Percentiles rank a stretch among this genome's conserved stretches.
These are phyloP conservation scores for Bhutanitis thaidina DNA, from an alignment of 2,888 invertebrate genomes.

Conservation along the genomic window DNA sequence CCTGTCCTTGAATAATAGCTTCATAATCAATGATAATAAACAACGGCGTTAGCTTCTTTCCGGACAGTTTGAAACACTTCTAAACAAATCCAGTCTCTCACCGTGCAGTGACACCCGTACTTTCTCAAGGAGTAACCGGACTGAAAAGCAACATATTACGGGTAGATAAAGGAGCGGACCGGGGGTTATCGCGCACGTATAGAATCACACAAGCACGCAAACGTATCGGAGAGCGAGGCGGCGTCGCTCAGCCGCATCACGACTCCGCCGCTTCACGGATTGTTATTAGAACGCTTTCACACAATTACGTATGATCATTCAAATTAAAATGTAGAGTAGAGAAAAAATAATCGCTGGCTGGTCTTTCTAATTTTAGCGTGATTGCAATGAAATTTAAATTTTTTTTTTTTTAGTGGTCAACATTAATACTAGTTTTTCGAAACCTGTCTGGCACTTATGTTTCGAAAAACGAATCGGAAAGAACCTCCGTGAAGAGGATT, in stretches of 20 bases:
- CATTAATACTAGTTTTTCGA: no score
- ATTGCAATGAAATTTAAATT: no score
- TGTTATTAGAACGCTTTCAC: constrained; percentile 6
- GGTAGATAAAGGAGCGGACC: constrained; percentile 12
- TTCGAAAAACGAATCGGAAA: no score
- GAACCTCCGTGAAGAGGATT: no score
- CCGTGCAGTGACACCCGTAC: constrained; percentile 1
- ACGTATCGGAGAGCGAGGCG: constrained; percentile 3
- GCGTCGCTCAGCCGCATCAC: constrained; percentile 16
- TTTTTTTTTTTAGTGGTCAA: no score
- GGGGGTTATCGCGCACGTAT: constrained; percentile 16
- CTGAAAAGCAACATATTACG: constrained; percentile 17
- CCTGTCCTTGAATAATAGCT: no score
- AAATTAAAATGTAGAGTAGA: no score
- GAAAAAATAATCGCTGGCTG: no score
- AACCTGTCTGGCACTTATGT: no score
- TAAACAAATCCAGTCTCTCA: background rate
- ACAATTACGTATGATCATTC: background rate
- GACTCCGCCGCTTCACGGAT: constrained; percentile 11
- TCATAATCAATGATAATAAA: no score
- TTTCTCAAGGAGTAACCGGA: constrained; percentile 6
- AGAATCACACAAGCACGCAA: constrained; percentile 16
- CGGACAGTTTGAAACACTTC: background rate
- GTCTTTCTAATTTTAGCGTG: no score
- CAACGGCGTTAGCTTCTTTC: background rate